A percentile compares a stretch with the other conserved stretches of the same genome.
Conservation (phyloP, 1,140 invertebrate species). For the silkworm (Bombyx mori) region DNA sequence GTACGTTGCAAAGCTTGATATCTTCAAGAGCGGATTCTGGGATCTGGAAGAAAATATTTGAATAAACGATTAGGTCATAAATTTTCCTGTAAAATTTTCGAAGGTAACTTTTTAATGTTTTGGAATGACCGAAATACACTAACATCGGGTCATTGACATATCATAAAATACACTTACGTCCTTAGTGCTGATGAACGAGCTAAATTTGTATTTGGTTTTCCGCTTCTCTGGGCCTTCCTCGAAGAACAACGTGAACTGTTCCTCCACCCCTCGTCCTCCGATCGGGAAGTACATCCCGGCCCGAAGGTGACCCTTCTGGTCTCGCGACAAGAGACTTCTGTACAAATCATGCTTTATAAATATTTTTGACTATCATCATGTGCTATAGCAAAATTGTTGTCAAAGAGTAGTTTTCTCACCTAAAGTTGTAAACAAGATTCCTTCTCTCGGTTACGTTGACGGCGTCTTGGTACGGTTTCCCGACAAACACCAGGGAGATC, state of each 20-base stretch:
- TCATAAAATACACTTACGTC: slow-evolving; percentile 29
- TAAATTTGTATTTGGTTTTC: slow-evolving; percentile 59
- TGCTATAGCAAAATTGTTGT: background rate
- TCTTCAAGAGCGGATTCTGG: slow-evolving; percentile 72
- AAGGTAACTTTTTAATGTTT: too few species aligned
- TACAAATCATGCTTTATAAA: slow-evolving; percentile 2
- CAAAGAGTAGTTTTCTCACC: slow-evolving; percentile 30
- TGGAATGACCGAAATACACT: too few species aligned
- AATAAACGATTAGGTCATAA: background rate
- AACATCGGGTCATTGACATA: too few species aligned
- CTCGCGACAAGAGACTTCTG: slow-evolving; percentile 83
- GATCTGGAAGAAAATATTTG: slow-evolving; percentile 56
- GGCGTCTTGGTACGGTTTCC: slow-evolving; percentile 83
- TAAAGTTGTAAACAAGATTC: slow-evolving; percentile 90
- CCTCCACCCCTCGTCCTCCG: slow-evolving; percentile 37
- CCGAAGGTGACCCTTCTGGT: slow-evolving; percentile 83
- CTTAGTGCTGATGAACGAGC: slow-evolving; percentile 37
- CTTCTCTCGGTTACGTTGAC: slow-evolving; percentile 89
- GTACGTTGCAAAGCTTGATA: slow-evolving; percentile 77
- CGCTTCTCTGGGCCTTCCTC: slow-evolving; percentile 41
- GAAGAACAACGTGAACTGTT: slow-evolving; percentile 54
- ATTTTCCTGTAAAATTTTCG: background rate
- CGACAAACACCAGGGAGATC: slow-evolving; percentile 84
- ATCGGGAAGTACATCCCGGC: slow-evolving; percentile 86
- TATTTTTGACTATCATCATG: background rate